Evolutionary conservation across 2,797 vertebrate species (phyloP), one percentile per base, ranked within the genome.

Genomic region (Heterohyrax brucei): DNA sequence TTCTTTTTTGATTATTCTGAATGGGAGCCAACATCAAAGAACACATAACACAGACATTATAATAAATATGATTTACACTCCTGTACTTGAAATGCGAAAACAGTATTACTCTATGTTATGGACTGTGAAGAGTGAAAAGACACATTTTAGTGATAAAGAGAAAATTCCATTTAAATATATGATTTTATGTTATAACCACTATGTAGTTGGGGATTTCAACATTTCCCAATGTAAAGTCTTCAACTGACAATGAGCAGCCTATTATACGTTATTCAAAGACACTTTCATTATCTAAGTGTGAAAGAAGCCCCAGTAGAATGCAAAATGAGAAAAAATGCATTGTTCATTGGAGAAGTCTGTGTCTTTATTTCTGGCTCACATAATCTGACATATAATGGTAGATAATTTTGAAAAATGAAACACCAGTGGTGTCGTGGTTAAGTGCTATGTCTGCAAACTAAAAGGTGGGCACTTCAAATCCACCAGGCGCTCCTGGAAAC

Each of bases 141-240:
- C 33, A 81, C 68, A 94, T 92, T 87, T 92, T 87, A 90, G 64
- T 86, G 24, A 13, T 93, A 92, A 94, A 76, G 24, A 28, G 56
- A 96, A 83, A 81, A 48, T 84, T 81, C 26, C 24, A 80, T 66
- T 92, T 92, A 92, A 91, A 89, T 61, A 62, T 81, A 53, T 62
- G 3, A 73, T 72, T 89, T 95, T 91, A 70, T 6, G 28, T 64
- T 33, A 8, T 68, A 87, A 89, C 18, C 26, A 12, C 14, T 66
- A 66, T 39, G 56, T 77, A 66, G 21, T 79, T 89, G 76, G 84
- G 59, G 19, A 89, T 12, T 91, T 95, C 62, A 50, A 26, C 33
- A 6, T 93, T 93, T 92, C 16, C 39, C 78, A 83, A 61, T 21
- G 22, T 78, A 50, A 91, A 8, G 5, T 68, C 79, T 91, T 90